Conservation (phyloP, 1,140 invertebrate species). For the Capitella teleta region DNA sequence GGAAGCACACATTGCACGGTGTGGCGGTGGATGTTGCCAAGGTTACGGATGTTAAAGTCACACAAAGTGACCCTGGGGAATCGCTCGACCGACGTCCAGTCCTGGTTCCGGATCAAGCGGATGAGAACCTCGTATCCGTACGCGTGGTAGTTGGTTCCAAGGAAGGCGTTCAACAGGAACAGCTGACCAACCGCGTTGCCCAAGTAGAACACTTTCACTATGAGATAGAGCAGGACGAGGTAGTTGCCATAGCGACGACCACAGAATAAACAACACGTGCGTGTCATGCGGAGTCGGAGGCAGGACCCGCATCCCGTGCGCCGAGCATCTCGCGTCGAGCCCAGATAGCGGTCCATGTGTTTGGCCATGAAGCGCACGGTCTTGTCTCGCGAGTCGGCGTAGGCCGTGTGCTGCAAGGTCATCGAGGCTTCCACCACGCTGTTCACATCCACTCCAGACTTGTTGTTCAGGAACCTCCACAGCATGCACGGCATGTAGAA, state of each 20-base stretch:
- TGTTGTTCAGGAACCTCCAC: slow-evolving; percentile 44
- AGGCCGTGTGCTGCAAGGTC: not conserved
- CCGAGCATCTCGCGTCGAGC: not conserved
- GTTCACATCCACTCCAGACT: slow-evolving; percentile 42
- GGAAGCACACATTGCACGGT: slow-evolving; percentile 45
- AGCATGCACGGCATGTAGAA: slow-evolving; percentile 50
- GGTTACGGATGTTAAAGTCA: slow-evolving; percentile 35
- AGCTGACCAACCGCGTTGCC: slow-evolving; percentile 45
- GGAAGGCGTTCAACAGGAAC: slow-evolving; percentile 45
- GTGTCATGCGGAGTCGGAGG: slow-evolving; percentile 12
- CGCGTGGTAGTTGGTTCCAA: slow-evolving; percentile 44
- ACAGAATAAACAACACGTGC: slow-evolving; percentile 29
- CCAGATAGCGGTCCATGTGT: slow-evolving; percentile 16
- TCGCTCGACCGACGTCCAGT: slow-evolving; percentile 26
- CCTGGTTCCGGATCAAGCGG: slow-evolving; percentile 24
- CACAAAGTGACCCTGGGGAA: slow-evolving; percentile 46
- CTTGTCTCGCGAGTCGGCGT: slow-evolving; percentile 8
- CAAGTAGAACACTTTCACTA: slow-evolving; percentile 46
- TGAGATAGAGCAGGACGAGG: slow-evolving; percentile 43
- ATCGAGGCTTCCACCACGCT: slow-evolving; percentile 7
- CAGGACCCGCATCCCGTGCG: slow-evolving; percentile 1
- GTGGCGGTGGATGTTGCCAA: slow-evolving; percentile 39
- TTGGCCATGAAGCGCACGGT: slow-evolving; percentile 15
- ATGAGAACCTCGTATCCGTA: slow-evolving; percentile 36
- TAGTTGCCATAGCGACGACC: slow-evolving; percentile 45